Evolutionary conservation across 2,888 invertebrate genomes (phyloP), one percentile per base, ranked within the genome.

Genomic region (Drosophila parthenogenetica): DNA sequence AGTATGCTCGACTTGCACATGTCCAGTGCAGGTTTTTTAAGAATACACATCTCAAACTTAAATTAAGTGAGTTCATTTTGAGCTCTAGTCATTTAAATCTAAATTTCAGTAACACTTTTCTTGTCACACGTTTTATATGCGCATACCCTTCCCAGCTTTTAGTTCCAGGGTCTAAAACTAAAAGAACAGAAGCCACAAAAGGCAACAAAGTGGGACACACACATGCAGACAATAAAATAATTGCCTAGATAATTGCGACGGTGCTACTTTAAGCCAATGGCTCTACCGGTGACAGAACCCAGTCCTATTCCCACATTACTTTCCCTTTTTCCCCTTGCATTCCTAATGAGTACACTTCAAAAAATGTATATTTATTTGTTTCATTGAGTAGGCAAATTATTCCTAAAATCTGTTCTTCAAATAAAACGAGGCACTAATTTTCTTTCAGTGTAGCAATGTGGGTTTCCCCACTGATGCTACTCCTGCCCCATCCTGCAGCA

Each of bases 181-280:
- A 59, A 50, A 17, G 43, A 46, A 53, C 51, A 53, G 53, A 61
- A 65, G 51, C 62, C 62, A 62, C 55, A 48, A 61, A 61, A 37
- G 45, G 19, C 73, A 58, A 50, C 61, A 70, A 77, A 79, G 75
- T 78, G 64, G 64, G 66, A 22, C 77, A 55, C 66, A 63, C 67
- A 7, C 22, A 35, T 14, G 32, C 17, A n/a, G 19, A 40, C 55
- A 39, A 35, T 17, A 61, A 61, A 49, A 66, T 60, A 70, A 73
- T 69, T 69, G 77, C 67, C 53, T 50, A 68, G 75, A 79, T 79
- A 79, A 79, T 80, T 77, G 59, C 35, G 48, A 32, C 29, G 37
- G 17, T 7, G 55, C 39, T 62, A 62, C 29, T 61, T 54, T 37
- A 45, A 53, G 43, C 32, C 43, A 42, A 45, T 60, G 32, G 43